Conservation (phyloP, 2,113 vertebrate species). For the Callipepla californica region DNA sequence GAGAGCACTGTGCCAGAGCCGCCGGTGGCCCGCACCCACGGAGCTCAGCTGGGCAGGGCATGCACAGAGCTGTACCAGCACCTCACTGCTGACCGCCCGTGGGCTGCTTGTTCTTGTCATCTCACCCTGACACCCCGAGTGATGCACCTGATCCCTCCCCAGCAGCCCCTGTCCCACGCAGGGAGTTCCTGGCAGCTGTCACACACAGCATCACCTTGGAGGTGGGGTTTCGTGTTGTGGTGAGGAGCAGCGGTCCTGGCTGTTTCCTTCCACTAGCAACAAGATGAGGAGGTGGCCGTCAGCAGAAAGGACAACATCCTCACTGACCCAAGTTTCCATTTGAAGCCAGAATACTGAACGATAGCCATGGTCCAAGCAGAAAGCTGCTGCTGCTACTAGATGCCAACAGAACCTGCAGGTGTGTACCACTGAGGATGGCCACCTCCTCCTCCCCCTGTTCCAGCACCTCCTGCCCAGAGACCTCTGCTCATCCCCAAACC, state of each 20-base stretch:
- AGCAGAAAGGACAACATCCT: background rate
- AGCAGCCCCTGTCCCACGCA: background rate
- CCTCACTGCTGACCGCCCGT: background rate
- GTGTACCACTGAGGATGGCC: background rate
- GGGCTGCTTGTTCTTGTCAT: background rate
- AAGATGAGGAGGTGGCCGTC: background rate
- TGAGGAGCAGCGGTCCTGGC: background rate
- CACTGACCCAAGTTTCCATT: background rate
- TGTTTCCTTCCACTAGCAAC: background rate
- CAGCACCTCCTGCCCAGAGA: background rate
- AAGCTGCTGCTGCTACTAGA: background rate
- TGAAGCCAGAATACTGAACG: background rate
- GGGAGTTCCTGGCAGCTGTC: background rate
- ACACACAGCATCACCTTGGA: conserved; percentile 19
- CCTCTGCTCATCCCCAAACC: background rate
- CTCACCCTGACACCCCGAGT: rapidly evolving
- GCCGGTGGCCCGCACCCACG: rapidly evolving
- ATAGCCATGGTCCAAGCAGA: background rate
- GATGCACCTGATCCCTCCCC: rapidly evolving
- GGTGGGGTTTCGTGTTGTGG: background rate
- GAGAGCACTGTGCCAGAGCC: background rate
- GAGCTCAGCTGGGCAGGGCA: background rate
- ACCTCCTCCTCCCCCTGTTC: background rate
- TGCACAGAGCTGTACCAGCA: background rate
- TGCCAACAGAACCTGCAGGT: background rate